Conservation (phyloP, 92 coral and sea anemone species). For the Isaurus tuberculatus region DNA sequence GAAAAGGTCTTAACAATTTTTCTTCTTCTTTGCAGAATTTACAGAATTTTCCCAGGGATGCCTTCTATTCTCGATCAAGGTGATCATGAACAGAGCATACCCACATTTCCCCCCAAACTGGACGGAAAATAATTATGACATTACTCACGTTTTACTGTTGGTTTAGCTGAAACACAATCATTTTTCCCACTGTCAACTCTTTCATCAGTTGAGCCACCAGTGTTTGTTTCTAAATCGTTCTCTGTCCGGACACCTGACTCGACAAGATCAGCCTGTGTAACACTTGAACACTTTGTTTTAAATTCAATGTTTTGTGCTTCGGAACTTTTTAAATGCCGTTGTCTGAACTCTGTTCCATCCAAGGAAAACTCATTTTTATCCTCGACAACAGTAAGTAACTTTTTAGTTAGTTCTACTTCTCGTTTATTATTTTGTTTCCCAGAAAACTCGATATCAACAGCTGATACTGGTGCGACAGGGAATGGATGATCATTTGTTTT, state of each 20-base stretch:
- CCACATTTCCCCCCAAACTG: too few species aligned
- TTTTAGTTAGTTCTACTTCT: background rate
- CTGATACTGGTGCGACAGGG: background rate
- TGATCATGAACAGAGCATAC: too few species aligned
- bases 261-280: background rate
- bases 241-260: background rate
- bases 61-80: too few species aligned
- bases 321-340: constrained; percentile 46
- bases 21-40: too few species aligned
- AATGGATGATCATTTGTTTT: background rate
- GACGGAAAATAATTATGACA: too few species aligned
- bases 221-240: background rate
- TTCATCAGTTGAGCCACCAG: background rate
- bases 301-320: constrained; percentile 13
- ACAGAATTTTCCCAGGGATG: too few species aligned
- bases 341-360: constrained; percentile 63
- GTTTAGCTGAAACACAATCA: background rate
- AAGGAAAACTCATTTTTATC: constrained; percentile 21
- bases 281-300: background rate
- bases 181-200: background rate
- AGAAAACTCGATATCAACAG: background rate
- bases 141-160: constrained; percentile 11
- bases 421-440: background rate
- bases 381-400: background rate
- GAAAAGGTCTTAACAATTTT: too few species aligned